These are phyloP conservation scores for Dendrolimus houi DNA, from an alignment of 2,888 invertebrate species.

Conservation along the genomic window DNA sequence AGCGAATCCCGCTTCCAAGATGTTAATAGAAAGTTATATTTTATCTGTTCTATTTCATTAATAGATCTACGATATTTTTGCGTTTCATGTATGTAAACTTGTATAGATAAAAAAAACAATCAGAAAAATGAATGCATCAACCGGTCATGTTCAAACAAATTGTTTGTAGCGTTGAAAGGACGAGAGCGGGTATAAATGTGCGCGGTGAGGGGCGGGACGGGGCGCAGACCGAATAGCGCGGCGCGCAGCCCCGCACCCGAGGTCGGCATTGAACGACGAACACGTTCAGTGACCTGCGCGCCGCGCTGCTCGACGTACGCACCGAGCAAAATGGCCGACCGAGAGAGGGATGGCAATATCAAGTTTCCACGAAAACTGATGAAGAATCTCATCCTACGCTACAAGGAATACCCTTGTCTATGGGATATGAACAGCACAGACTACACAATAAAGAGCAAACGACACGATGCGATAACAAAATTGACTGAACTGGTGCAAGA, in stretches of 20 bases:
- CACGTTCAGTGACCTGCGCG: conserved; percentile 24
- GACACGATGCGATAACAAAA: conserved; percentile 24
- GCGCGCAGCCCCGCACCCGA: neutral
- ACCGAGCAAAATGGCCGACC: conserved; percentile 18
- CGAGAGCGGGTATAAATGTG: neutral
- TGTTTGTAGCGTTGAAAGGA: neutral
- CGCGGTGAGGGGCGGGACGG: neutral
- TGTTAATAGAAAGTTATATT: no score
- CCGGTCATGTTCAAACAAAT: neutral
- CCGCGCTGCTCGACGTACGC: conserved; percentile 21
- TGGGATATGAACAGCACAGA: conserved; percentile 21
- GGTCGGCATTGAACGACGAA: conserved; percentile 7
- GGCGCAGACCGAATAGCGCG: neutral
- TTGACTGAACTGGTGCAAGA: conserved; percentile 25
- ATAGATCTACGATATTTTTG: no score
- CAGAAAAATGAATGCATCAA: no score
- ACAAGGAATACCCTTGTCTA: conserved; percentile 23
- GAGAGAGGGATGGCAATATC: conserved; percentile 9
- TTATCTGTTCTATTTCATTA: no score
- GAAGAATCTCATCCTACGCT: conserved; percentile 21
- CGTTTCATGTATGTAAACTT: no score
- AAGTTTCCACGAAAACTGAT: conserved; percentile 26
- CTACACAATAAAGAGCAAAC: conserved; percentile 23
- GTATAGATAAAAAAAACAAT: no score
- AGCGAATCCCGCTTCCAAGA: no score